Conservation (phyloP, 2,888 invertebrate species). For the Eretmocerus hayati region DNA sequence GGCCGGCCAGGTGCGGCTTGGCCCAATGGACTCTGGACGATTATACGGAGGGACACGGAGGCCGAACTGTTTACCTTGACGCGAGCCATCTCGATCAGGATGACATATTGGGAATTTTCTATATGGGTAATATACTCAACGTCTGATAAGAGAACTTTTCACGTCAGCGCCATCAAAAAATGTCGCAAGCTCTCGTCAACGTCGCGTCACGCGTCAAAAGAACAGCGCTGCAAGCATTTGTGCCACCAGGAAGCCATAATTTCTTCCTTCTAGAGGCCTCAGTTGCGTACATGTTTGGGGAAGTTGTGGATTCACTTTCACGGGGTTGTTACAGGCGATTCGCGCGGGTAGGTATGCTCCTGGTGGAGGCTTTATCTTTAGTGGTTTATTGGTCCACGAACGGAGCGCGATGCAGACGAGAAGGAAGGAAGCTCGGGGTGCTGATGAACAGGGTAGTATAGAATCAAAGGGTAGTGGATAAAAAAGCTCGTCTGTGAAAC, state of each 20-base stretch:
- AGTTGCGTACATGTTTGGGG: no score
- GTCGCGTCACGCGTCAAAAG: constrained; percentile 37
- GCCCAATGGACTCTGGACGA: neutral
- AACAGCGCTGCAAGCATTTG: constrained; percentile 42
- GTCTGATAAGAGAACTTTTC: neutral
- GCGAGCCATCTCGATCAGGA: constrained; percentile 21
- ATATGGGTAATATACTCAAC: neutral
- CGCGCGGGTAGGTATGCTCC: no score
- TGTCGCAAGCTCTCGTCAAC: constrained; percentile 22
- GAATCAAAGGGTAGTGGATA: no score
- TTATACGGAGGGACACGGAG: neutral
- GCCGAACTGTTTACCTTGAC: constrained; percentile 19
- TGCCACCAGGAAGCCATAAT: constrained; percentile 39
- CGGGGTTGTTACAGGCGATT: no score
- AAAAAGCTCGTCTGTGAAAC: no score
- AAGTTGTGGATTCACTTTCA: no score
- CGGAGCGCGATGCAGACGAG: no score
- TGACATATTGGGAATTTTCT: constrained; percentile 1
- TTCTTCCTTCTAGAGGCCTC: no score
- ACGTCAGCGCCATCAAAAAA: neutral
- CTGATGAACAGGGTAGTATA: constrained; percentile 12
- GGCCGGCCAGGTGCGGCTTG: neutral
- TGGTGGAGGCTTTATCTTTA: no score
- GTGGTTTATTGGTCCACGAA: no score
- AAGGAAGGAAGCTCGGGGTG: constrained; percentile 20